Evolutionary conservation across 2,113 vertebrate genomes (phyloP).

Genomic region (Tachysurus fulvidraco): DNA sequence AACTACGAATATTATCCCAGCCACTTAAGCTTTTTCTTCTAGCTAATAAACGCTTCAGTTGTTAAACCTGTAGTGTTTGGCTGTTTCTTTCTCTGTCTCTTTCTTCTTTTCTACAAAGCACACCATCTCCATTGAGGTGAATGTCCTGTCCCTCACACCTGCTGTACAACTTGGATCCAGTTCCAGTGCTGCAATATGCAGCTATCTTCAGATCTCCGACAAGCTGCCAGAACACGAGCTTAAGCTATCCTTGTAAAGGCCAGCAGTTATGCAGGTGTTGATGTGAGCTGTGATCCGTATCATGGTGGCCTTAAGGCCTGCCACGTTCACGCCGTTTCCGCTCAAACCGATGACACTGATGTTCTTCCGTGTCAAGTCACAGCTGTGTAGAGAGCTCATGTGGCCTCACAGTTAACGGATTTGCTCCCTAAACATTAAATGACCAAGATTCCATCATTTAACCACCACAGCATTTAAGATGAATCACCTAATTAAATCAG

Average conservation of each 20-base stretch:
- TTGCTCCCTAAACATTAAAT: not conserved
- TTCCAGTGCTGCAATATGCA: not conserved
- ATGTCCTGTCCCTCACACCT: slow-evolving; percentile 21
- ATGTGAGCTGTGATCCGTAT: slow-evolving; percentile 11
- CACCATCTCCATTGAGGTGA: slow-evolving; percentile 27
- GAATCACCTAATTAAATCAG: not conserved
- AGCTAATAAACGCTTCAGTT: not conserved
- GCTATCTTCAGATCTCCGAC: too few species aligned
- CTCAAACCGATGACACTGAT: not conserved
- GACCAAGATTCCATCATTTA: not conserved
- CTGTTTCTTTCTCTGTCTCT: not conserved
- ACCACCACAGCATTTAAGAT: not conserved
- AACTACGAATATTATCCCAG: not conserved
- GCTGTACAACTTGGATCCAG: not conserved
- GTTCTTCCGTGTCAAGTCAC: slow-evolving; percentile 1
- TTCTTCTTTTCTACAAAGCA: slow-evolving; percentile 17
- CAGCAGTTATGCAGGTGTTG: slow-evolving; percentile 20
- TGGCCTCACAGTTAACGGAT: not conserved
- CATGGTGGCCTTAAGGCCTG: slow-evolving; percentile 27
- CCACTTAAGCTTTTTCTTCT: not conserved
- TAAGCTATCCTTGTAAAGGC: slow-evolving; percentile 6
- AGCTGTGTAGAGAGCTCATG: not conserved
- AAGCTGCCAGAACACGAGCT: not conserved
- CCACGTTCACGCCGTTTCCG: slow-evolving; percentile 27
- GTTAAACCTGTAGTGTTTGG: not conserved